Evolutionary conservation across 2,797 vertebrate species (phyloP).

Genomic region (Macrochelys suwanniensis): DNA sequence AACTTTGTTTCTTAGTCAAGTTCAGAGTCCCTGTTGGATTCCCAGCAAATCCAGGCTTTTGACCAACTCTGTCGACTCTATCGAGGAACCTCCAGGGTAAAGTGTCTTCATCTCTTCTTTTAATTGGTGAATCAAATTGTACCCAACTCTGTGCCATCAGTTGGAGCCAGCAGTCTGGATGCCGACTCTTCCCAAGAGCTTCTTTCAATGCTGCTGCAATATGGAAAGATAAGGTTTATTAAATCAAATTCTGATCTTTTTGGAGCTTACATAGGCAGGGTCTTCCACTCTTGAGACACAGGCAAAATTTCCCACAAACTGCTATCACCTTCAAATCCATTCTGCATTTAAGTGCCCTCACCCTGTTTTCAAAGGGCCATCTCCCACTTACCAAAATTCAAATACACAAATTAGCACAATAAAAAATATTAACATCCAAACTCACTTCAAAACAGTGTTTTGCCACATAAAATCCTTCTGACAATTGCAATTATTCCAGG

Average conservation of each 20-base stretch:
- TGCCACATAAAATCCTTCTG: neutral
- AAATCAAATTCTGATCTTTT: neutral
- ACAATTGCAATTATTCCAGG: neutral
- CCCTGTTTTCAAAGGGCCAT: neutral
- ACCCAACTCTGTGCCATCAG: rapidly evolving
- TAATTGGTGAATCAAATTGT: neutral
- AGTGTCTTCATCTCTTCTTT: neutral
- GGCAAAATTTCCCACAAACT: neutral
- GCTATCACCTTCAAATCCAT: neutral
- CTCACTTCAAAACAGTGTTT: neutral
- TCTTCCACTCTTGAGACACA: neutral
- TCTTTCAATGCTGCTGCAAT: neutral
- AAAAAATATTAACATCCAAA: neutral
- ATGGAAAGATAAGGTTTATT: neutral
- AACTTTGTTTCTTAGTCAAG: constrained; percentile 77
- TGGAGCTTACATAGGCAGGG: neutral
- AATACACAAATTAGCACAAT: neutral
- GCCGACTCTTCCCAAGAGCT: neutral
- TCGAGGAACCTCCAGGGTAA: constrained; percentile 93
- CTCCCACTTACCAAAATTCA: neutral
- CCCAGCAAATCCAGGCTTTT: constrained; percentile 94
- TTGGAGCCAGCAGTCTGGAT: rapidly evolving
- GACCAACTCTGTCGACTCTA: constrained; percentile 93
- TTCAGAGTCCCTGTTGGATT: constrained; percentile 87
- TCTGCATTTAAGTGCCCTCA: neutral